Conservation (phyloP, 1,140 invertebrate genomes). For the Zophobas atratus region DNA sequence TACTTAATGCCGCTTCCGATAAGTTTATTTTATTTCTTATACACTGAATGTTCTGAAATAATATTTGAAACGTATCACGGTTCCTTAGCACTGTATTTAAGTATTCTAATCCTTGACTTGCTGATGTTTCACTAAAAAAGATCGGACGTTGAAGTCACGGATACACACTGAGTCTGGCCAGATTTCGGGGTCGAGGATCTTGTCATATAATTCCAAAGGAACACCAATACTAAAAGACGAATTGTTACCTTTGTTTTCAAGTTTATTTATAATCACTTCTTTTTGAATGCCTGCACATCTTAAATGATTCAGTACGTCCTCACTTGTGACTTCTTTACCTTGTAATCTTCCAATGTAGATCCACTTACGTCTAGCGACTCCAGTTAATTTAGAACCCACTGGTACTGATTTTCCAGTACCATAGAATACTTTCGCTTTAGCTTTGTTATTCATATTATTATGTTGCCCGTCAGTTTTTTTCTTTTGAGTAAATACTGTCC, state of each 20-base stretch:
- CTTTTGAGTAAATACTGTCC: neutral
- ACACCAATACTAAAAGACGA: too few species aligned
- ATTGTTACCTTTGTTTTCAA: too few species aligned
- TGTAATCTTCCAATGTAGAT: too few species aligned
- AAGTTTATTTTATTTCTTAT: neutral
- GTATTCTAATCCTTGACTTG: neutral
- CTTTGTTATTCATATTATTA: neutral
- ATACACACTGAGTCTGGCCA: neutral
- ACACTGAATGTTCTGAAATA: neutral
- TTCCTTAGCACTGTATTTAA: neutral
- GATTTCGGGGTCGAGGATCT: neutral
- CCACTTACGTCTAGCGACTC: neutral
- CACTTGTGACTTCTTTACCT: too few species aligned
- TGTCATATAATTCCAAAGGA: too few species aligned
- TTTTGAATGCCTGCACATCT: too few species aligned
- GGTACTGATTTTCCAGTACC: neutral
- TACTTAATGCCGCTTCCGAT: too few species aligned
- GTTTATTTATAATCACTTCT: too few species aligned
- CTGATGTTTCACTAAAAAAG: neutral
- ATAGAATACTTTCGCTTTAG: neutral
- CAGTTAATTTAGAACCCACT: neutral
- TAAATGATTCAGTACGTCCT: too few species aligned
- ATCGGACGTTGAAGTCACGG: neutral
- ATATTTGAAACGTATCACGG: neutral
- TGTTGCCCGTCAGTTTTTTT: neutral